These are phyloP conservation scores for Strigops habroptila DNA, from an alignment of 2,113 vertebrate species.

Conservation along the genomic window DNA sequence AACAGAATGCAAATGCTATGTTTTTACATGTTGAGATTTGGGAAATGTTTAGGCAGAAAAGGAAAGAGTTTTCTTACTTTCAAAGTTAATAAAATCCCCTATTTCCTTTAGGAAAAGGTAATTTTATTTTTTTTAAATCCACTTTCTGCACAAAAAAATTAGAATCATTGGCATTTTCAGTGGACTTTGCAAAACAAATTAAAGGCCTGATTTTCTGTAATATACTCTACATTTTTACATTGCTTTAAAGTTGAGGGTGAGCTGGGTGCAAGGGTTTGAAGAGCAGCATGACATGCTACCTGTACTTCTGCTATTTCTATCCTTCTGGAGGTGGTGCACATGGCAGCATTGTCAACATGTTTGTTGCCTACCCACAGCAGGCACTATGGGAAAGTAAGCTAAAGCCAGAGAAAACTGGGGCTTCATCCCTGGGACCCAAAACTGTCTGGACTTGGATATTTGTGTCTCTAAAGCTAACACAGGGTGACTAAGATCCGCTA, in stretches of 20 bases:
- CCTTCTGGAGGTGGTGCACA: neutral
- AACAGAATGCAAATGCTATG: conserved; percentile 34
- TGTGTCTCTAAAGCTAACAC: neutral
- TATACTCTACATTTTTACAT: neutral
- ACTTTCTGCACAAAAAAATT: neutral
- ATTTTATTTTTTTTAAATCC: neutral
- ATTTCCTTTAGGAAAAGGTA: neutral
- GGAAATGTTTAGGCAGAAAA: conserved; percentile 14
- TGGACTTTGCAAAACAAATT: neutral
- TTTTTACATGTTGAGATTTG: conserved; percentile 21
- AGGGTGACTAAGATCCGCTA: neutral
- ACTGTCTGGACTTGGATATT: neutral
- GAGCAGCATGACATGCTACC: neutral
- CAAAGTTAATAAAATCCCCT: neutral
- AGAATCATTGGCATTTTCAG: neutral
- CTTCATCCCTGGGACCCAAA: neutral
- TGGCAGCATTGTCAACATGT: neutral
- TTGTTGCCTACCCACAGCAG: neutral
- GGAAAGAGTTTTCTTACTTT: neutral
- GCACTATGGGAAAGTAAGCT: neutral
- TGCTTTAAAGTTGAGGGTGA: neutral
- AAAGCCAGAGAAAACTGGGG: neutral
- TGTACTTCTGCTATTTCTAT: neutral
- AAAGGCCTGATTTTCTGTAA: neutral
- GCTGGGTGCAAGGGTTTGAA: neutral